Conservation (phyloP, 2,113 vertebrate genomes). For the Cynocephalus volans region DNA sequence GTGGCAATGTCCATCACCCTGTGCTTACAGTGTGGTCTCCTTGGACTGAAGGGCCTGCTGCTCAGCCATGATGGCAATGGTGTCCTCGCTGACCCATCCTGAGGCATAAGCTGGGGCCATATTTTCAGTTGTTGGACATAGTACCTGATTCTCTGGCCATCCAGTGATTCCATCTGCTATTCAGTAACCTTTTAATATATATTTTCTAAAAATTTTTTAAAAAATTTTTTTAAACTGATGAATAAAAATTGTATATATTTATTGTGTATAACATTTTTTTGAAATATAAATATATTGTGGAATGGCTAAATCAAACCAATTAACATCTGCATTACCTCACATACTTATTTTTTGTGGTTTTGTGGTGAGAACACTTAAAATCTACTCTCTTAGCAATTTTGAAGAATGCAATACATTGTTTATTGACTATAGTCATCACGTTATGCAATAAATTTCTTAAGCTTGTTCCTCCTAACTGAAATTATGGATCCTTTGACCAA, state of each 20-base stretch:
- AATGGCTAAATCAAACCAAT: neutral
- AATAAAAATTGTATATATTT: neutral
- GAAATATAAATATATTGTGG: neutral
- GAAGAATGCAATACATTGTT: neutral
- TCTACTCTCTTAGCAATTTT: neutral
- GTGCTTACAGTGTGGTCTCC: neutral
- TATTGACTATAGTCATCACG: neutral
- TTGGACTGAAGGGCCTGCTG: rapidly evolving
- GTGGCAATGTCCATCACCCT: neutral
- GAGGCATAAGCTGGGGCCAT: neutral
- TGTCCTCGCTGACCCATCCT: neutral
- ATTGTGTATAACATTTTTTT: neutral
- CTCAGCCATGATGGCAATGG: too few relatives aligned
- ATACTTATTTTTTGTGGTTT: neutral
- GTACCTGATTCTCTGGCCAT: neutral
- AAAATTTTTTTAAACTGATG: neutral
- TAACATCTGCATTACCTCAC: neutral
- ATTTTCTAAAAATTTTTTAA: neutral
- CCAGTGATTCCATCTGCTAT: neutral
- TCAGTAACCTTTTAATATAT: neutral
- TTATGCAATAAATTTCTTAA: neutral
- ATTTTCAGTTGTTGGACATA: neutral
- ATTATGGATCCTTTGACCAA: neutral
- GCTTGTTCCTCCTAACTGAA: neutral
- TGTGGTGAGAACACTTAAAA: neutral